A percentile compares a stretch with the other conserved stretches of the same genome.
Evolutionary conservation across 2,113 vertebrate species (phyloP).

Genomic region (Vulpes ferrilata): DNA sequence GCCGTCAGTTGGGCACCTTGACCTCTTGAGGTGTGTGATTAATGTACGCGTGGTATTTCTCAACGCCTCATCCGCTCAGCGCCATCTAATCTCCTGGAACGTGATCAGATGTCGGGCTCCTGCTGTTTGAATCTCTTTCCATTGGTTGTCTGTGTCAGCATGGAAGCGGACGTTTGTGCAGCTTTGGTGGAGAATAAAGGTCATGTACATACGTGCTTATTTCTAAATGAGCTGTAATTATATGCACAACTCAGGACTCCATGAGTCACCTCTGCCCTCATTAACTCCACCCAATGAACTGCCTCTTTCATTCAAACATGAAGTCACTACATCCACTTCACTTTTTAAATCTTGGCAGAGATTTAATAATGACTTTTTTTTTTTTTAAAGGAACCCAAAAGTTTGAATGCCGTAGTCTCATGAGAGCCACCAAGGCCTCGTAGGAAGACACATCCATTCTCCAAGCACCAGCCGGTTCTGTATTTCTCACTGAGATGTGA

Average conservation of each 20-base stretch:
- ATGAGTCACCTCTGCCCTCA: conserved; percentile 74
- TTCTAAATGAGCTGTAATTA: conserved; percentile 64
- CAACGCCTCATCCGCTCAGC: not conserved
- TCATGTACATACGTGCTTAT: conserved; percentile 64
- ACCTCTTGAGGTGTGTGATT: not conserved
- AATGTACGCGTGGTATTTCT: not conserved
- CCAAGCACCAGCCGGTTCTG: not conserved
- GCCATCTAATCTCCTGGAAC: not conserved
- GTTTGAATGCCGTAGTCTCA: not conserved
- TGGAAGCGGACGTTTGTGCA: not conserved
- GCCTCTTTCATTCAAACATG: conserved; percentile 53
- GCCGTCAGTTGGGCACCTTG: not conserved
- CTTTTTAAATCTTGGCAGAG: conserved; percentile 39
- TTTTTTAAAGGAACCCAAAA: not conserved
- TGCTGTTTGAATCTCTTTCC: not conserved
- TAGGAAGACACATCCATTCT: not conserved
- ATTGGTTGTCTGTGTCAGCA: not conserved
- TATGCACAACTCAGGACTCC: not conserved
- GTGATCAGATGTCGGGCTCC: not conserved
- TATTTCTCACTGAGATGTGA: not conserved
- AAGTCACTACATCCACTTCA: conserved; percentile 42
- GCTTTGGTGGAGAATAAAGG: conserved; percentile 52
- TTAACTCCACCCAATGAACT: conserved; percentile 70
- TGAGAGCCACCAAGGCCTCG: not conserved
- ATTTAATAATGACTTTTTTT: not conserved